Evolutionary conservation across 2,797 vertebrate species (phyloP).

Genomic region (Acanthiza pusilla): DNA sequence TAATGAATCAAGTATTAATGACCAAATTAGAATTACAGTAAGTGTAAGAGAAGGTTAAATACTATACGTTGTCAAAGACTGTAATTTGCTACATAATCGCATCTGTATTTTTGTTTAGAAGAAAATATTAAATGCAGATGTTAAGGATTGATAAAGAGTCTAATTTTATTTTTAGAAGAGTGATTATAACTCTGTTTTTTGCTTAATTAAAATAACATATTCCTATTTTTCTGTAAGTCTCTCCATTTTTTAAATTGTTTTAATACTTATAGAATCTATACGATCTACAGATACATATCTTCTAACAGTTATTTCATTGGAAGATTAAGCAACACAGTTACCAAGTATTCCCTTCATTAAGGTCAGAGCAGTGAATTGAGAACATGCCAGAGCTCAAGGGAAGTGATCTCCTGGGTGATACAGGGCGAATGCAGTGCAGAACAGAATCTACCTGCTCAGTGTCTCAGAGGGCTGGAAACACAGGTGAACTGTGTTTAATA

Average conservation of each 20-base stretch:
- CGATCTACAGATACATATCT: not conserved
- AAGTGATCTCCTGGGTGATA: not conserved
- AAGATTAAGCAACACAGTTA: not conserved
- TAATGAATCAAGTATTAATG: slow-evolving; percentile 71
- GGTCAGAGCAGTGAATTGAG: not conserved
- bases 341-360: not conserved
- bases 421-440: not conserved
- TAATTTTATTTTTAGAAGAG: slow-evolving; percentile 78
- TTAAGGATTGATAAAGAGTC: slow-evolving; percentile 75
- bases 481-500: not conserved
- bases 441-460: not conserved
- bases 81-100: slow-evolving; percentile 71
- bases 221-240: slow-evolving; percentile 67
- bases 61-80: slow-evolving; percentile 70
- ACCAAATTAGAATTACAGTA: slow-evolving; percentile 74
- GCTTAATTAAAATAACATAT: slow-evolving; percentile 76
- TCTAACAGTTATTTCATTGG: not conserved
- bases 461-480: not conserved
- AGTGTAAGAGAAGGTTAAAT: slow-evolving; percentile 70
- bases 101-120: slow-evolving; percentile 79
- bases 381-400: not conserved
- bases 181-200: slow-evolving; percentile 73
- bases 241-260: slow-evolving; percentile 38
- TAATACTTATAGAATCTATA: not conserved
- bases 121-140: slow-evolving; percentile 80